A percentile compares a stretch with the other conserved stretches of the same genome.
phyloP scores from a whole-genome alignment of 2,113 vertebrate species.

The Crotalus tigris region DNA sequence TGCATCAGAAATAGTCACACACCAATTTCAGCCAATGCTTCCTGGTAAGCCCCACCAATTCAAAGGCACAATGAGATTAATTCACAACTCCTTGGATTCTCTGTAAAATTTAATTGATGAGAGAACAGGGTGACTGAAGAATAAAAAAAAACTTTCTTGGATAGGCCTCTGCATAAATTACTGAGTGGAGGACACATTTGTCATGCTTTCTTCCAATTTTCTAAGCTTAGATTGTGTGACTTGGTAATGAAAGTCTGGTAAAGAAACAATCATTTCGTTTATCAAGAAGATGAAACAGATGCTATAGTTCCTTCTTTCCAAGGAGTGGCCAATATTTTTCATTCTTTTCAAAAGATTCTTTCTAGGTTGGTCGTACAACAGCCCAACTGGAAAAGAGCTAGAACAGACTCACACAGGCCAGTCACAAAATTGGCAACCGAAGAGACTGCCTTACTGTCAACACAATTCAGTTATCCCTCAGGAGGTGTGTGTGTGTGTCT shows the following conservation, averaged over 20 bases:
- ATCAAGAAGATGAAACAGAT: background rate
- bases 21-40: background rate
- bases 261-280: background rate
- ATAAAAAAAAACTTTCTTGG: background rate
- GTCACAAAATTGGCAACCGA: background rate
- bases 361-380: background rate
- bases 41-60: background rate
- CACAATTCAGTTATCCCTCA: background rate
- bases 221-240: background rate
- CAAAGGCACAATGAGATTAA: background rate
- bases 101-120: background rate
- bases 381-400: background rate
- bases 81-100: background rate
- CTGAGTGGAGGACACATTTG: background rate
- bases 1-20: background rate
- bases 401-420: background rate
- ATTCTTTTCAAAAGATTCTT: background rate
- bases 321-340: background rate
- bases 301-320: background rate
- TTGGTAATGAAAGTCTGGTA: background rate
- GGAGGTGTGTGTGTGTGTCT: background rate
- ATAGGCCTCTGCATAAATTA: background rate
- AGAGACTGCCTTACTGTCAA: background rate
- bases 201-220: background rate
- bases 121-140: background rate